Evolutionary conservation across 1,140 invertebrate species (phyloP), one percentile per base, ranked within the genome.

Genomic region (Diuraphis noxia): DNA sequence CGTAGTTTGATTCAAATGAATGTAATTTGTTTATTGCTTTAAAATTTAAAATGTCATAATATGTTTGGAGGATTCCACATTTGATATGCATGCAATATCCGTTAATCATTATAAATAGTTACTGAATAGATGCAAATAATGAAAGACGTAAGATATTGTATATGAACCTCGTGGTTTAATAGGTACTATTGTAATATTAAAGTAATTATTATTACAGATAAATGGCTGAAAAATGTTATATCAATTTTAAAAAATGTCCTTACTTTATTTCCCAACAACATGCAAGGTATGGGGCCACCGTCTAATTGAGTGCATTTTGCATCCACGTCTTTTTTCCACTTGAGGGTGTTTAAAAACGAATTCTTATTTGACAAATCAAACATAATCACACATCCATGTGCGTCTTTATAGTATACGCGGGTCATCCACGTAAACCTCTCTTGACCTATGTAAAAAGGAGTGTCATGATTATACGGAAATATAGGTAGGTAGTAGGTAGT

Each of bases 381-480:
- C 95, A 96, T 95, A 81, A 96, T 94, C 81, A 96, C 94, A 93
- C 95, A 95, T 38, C 95, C 95, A 93, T 95, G 95, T 25, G 95
- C 94, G 93, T 96, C 95, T 94, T 95, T 95, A 92, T 95, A 96
- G 93, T 96, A 96, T 4, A 96, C 95, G 92, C 95, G 93, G 7
- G 95, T 96, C 95, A 96, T 95, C 93, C 95, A 95, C 7, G 95
- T 95, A 92, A 95, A 96, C 92, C 95, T 93, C 93, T 96, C 95
- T 93, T 96, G 95, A 86, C 95, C 95, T 94, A 52, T 87, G 91
- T 30, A 92, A 36, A 89, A 63, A 72, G 34, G 10, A 63, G 25
- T 30, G 56, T 63, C 56, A 17, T 10, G 30, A 92, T 46, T 23
- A 17, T 30, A 92, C 5, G 38, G n/a, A 77, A 41, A 38, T 19